Conservation (phyloP, 2,113 vertebrate genomes). For the Leptocoma aspasia region DNA sequence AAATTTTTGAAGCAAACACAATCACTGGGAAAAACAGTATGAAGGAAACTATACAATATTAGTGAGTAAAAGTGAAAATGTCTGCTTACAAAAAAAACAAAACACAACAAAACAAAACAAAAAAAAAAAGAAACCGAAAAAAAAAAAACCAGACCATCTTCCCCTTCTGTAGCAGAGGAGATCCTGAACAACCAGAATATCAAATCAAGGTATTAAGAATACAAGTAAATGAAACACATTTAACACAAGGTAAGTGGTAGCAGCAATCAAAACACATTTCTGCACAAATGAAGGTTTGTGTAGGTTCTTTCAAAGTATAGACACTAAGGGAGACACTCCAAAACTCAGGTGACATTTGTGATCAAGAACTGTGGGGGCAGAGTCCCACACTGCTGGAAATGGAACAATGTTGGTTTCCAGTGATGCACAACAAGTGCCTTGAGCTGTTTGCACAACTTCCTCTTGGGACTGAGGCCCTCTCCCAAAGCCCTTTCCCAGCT, state of each 20-base stretch:
- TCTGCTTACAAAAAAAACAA: background rate
- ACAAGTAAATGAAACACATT: background rate
- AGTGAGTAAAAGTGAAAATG: background rate
- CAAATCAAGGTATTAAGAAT: background rate
- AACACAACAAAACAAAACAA: too few relatives aligned
- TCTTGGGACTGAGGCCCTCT: background rate
- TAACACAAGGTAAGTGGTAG: background rate
- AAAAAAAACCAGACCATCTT: background rate
- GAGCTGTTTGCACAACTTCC: background rate
- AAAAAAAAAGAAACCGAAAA: too few relatives aligned
- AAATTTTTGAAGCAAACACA: slow-evolving; percentile 76
- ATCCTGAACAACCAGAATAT: background rate
- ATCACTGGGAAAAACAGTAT: slow-evolving; percentile 70
- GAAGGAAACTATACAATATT: slow-evolving; percentile 66
- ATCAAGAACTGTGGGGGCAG: background rate
- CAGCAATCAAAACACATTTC: background rate
- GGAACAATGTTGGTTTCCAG: background rate
- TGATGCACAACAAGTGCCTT: background rate
- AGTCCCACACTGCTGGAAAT: background rate
- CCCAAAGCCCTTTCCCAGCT: background rate
- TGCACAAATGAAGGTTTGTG: background rate
- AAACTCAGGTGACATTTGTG: background rate
- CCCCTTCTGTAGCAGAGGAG: background rate
- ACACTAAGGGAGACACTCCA: background rate
- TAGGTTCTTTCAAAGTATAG: background rate